Base-by-base conservation (phyloP, 2,113 vertebrate genomes). In the Trematocara stigmaticum region DNA sequence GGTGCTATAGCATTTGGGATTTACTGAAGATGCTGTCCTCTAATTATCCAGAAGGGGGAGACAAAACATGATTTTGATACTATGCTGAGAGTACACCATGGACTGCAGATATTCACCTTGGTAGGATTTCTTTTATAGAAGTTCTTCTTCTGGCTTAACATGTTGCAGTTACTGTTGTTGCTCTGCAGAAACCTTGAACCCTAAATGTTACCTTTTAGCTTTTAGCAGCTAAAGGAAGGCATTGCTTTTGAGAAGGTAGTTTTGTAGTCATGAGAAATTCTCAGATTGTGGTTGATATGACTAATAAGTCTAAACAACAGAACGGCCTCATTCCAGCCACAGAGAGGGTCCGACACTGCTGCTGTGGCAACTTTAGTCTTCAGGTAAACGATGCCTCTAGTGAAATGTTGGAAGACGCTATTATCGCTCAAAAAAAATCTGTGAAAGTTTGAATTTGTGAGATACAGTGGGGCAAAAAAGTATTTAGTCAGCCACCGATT, bases 1-100 rank as follows among this genome's bases (percentile, higher is more conserved):
- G 55, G 29, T 34, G 79, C 66, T 53, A 38, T 66, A 69, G 5
- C 5, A 18, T 57, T 29, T n/a, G 38, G 16, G 49, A 83, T 56
- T 59, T 51, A 47, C 34, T 79, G 9, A 13, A 13, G 11, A 42
- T 56, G 56, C 35, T 40, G 7, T 87, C 26, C 47, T 51, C 6
- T 23, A 57, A 71, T 11, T 26, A 31, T 23, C 83, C 94, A 93
- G 88, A 13, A 89, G 93, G 29, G 55, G 93, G 95, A 91, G 93
- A 87, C 91, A 89, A 18, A 47, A 47, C 12, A 49, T 31, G 51
- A 26, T n/a, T 1, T 51, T 74, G 82, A 83, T n/a, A 61, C 4
- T 26, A 23, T 31, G 35, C 53, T 78, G 61, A 7, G 53, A 66
- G 35, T 5, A 16, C 9, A 52, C 31, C 4, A 20, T 5, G 66